Conservation (phyloP, 2,113 vertebrate genomes). For the Arizona elegans region DNA sequence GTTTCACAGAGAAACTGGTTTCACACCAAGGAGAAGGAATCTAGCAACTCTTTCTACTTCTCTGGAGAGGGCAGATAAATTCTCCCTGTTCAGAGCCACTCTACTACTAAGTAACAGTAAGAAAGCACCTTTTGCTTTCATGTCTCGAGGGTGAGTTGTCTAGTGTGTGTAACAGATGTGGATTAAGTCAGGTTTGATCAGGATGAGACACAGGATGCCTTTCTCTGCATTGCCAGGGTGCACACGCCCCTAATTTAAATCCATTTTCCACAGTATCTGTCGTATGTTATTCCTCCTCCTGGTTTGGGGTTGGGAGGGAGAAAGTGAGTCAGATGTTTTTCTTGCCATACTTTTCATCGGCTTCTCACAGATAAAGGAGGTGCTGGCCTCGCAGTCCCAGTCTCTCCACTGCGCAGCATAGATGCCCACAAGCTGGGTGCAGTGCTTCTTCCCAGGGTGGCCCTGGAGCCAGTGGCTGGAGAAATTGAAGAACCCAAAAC, state of each 20-base stretch:
- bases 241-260: not conserved
- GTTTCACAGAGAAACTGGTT: not conserved
- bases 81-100: not conserved
- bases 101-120: not conserved
- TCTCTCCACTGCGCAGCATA: constrained; percentile 24
- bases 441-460: not conserved
- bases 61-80: not conserved
- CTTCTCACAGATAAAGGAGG: constrained; percentile 26
- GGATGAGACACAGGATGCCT: not conserved
- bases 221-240: not conserved
- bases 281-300: not conserved
- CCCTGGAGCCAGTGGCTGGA: constrained; percentile 21
- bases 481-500: not conserved
- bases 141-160: not conserved
- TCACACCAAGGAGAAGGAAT: not conserved
- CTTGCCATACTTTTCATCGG: not conserved
- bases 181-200: no score
- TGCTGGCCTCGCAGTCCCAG: constrained; percentile 1
- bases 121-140: not conserved
- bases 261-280: not conserved
- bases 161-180: not conserved
- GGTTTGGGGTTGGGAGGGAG: not conserved
- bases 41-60: not conserved
- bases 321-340: not conserved
- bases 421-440: constrained; percentile 10